Evolutionary conservation across 2,797 vertebrate species (phyloP).

Genomic region (Cichlasoma orientale): DNA sequence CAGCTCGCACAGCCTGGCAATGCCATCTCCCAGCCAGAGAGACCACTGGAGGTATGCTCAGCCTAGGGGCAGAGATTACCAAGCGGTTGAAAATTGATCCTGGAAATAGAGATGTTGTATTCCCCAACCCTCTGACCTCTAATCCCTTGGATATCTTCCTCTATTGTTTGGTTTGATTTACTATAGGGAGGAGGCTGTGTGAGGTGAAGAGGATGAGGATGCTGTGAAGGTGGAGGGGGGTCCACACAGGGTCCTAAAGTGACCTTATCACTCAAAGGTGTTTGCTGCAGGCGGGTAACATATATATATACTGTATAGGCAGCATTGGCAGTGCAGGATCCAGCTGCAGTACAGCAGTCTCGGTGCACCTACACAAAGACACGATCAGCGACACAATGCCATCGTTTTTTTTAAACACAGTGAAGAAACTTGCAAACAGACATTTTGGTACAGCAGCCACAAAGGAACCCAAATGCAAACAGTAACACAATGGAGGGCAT

Average conservation of each 20-base stretch:
- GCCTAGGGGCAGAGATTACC: conserved; percentile 67
- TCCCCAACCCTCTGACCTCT: conserved; percentile 61
- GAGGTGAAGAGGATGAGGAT: conserved; percentile 44
- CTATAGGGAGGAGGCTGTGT: conserved; percentile 39
- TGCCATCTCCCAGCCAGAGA: conserved; percentile 45
- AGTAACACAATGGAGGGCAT: conserved; percentile 48
- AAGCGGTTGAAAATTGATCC: conserved; percentile 65
- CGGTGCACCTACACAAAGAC: conserved; percentile 34
- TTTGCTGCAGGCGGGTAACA: conserved; percentile 41
- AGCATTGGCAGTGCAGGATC: conserved; percentile 4
- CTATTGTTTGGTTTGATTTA: conserved; percentile 71
- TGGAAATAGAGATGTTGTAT: conserved; percentile 70
- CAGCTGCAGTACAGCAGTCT: conserved; percentile 25
- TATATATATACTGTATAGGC: neutral
- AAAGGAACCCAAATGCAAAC: conserved; percentile 55
- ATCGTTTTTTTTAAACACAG: conserved; percentile 38
- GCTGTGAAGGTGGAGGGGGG: conserved; percentile 38
- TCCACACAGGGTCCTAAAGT: conserved; percentile 41
- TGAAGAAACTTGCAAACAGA: conserved; percentile 40
- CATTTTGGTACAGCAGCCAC: neutral
- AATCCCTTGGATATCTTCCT: conserved; percentile 68
- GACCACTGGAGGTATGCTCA: conserved; percentile 62
- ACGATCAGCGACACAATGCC: conserved; percentile 39
- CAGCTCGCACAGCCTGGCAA: conserved; percentile 39
- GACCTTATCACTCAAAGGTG: conserved; percentile 53